Evolutionary conservation across 2,888 invertebrate genomes (phyloP).

Genomic region (Amiota minor): DNA sequence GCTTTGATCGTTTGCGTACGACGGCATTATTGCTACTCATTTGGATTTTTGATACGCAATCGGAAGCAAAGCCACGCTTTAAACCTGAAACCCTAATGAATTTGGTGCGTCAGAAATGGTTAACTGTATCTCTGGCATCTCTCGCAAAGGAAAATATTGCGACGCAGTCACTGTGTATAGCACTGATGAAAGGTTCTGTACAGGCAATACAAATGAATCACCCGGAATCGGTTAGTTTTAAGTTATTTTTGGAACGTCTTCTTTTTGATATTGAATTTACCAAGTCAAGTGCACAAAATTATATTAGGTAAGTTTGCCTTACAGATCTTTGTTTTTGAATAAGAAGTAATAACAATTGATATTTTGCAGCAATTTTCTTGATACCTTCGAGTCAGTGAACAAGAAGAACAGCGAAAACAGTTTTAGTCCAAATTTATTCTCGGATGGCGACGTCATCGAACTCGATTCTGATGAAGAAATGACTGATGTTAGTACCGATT

Average conservation of each 20-base stretch:
- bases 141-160: constrained; percentile 76
- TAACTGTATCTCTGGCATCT: constrained; percentile 75
- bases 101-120: constrained; percentile 74
- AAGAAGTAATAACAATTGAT: constrained; percentile 9
- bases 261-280: constrained; percentile 78
- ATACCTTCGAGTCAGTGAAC: constrained; percentile 62
- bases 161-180: constrained; percentile 76
- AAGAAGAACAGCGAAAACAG: constrained; percentile 2
- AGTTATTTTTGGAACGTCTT: constrained; percentile 76
- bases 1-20: constrained; percentile 75
- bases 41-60: constrained; percentile 82
- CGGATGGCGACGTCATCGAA: constrained; percentile 69
- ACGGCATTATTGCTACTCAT: constrained; percentile 80
- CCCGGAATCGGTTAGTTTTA: constrained; percentile 75
- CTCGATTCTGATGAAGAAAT: constrained; percentile 69
- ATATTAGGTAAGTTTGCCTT: constrained; percentile 76
- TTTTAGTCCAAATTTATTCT: not conserved
- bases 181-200: constrained; percentile 76
- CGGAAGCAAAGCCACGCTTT: constrained; percentile 74
- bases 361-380: constrained; percentile 74
- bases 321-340: not conserved
- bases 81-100: constrained; percentile 76
- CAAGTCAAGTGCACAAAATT: constrained; percentile 75
- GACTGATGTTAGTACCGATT: constrained; percentile 49
- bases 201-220: constrained; percentile 75